Percentiles rank a stretch among this genome's conserved stretches.
Evolutionary conservation across 1,140 invertebrate species (phyloP).

Genomic region (Drosophila obscura): DNA sequence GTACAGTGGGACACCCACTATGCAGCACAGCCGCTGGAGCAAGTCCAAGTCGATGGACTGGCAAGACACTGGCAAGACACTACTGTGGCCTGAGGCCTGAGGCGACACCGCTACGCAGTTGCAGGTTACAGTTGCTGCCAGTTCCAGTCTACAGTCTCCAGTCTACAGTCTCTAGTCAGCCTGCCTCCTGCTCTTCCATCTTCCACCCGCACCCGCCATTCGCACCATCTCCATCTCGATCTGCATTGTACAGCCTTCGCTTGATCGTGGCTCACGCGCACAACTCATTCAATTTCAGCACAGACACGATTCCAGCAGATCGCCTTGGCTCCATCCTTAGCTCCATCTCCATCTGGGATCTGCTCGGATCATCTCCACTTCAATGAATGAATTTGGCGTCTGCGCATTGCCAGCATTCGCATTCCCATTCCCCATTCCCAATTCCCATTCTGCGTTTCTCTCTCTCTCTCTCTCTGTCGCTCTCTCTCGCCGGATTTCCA

Average conservation of each 20-base stretch:
- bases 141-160: not conserved
- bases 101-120: constrained; percentile 18
- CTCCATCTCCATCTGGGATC: constrained; percentile 13
- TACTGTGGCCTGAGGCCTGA: constrained; percentile 24
- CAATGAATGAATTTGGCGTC: constrained; percentile 47
- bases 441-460: constrained; percentile 36
- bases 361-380: constrained; percentile 30
- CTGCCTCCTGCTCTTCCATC: not conserved
- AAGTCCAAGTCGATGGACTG: not conserved
- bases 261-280: constrained; percentile 78
- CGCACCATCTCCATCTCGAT: constrained; percentile 7
- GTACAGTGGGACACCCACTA: constrained; percentile 25
- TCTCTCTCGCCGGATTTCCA: constrained; percentile 28
- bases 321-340: constrained; percentile 27
- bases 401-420: constrained; percentile 42
- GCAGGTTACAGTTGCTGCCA: constrained; percentile 33
- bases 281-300: constrained; percentile 79
- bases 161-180: not conserved
- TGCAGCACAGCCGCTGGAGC: not conserved
- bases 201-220: too few relatives aligned
- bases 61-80: constrained; percentile 9
- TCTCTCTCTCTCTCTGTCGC: constrained; percentile 17
- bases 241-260: constrained; percentile 21
- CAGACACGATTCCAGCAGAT: constrained; percentile 66
- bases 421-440: not conserved